Evolutionary conservation across 30 jellyfish, hydroid and myxozoan species (phyloP).

Genomic region (Hydra vulgaris): DNA sequence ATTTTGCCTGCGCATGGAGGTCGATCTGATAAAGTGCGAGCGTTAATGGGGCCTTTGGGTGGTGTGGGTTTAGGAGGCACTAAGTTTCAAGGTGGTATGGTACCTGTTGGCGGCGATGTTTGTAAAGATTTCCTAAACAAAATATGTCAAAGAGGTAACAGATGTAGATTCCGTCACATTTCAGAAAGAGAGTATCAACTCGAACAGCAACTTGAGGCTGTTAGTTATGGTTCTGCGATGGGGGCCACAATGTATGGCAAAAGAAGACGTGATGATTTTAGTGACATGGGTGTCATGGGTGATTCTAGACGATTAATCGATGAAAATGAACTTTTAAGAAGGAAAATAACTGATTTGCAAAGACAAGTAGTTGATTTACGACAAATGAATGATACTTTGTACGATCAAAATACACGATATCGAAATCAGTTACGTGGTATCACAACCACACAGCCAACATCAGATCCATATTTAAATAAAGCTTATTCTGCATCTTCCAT

Average conservation of each 20-base stretch:
- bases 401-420: conserved; percentile 89
- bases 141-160: conserved; percentile 72
- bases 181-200: conserved; percentile 53
- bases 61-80: conserved; percentile 16
- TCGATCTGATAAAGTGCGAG: conserved; percentile 22
- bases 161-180: conserved; percentile 76
- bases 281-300: conserved; percentile 29
- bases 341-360: conserved; percentile 85
- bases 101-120: conserved; percentile 36
- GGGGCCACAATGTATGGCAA: conserved; percentile 40
- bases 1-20: conserved; percentile 59
- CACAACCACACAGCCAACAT: conserved; percentile 4
- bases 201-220: conserved; percentile 44
- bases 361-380: conserved; percentile 91
- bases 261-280: conserved; percentile 68
- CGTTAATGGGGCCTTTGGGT: conserved; percentile 21
- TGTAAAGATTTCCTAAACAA: conserved; percentile 84
- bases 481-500: conserved; percentile 7
- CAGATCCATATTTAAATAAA: conserved; percentile 18
- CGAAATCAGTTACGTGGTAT: conserved; percentile 71
- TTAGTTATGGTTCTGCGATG: conserved; percentile 29
- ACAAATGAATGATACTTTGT: conserved; percentile 90
- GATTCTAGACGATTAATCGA: conserved; percentile 36
- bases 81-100: background rate
- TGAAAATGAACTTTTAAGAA: conserved; percentile 87